Evolutionary conservation across 2,797 vertebrate species (phyloP).

Genomic region (Poecilia wingei): DNA sequence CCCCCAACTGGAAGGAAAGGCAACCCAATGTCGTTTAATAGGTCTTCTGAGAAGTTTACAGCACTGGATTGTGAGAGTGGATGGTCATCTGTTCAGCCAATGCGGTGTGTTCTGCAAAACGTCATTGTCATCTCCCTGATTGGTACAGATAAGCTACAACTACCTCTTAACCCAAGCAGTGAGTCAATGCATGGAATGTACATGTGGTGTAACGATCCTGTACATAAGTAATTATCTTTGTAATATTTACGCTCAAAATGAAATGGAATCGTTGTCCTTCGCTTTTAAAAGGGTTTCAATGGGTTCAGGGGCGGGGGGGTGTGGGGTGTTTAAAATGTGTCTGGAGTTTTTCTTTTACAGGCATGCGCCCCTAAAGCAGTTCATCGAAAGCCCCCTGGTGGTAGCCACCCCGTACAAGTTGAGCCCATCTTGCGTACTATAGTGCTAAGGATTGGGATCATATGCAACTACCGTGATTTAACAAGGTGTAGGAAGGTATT

Average conservation of each 20-base stretch:
- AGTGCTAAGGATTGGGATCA: constrained; percentile 64
- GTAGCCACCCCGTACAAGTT: constrained; percentile 61
- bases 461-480: constrained; percentile 58
- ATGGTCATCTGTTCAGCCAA: constrained; percentile 64
- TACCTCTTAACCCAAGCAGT: constrained; percentile 73
- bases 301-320: constrained; percentile 32
- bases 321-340: constrained; percentile 69
- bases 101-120: constrained; percentile 53
- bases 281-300: constrained; percentile 4
- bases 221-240: constrained; percentile 46
- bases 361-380: constrained; percentile 67
- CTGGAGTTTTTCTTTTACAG: constrained; percentile 83
- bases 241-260: constrained; percentile 16
- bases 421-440: constrained; percentile 60
- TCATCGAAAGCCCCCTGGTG: constrained; percentile 65
- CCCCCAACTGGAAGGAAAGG: constrained; percentile 62
- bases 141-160: constrained; percentile 70
- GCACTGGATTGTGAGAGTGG: constrained; percentile 70
- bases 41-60: constrained; percentile 72
- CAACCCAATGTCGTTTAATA: constrained; percentile 74
- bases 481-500: constrained; percentile 79
- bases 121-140: constrained; percentile 51
- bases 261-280: constrained; percentile 12
- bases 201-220: constrained; percentile 77
- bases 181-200: constrained; percentile 81